Percentiles rank a stretch among this genome's conserved stretches.
These are phyloP conservation scores for Radopholus similis DNA, from an alignment of 1,140 invertebrate species.

Conservation along the genomic window DNA sequence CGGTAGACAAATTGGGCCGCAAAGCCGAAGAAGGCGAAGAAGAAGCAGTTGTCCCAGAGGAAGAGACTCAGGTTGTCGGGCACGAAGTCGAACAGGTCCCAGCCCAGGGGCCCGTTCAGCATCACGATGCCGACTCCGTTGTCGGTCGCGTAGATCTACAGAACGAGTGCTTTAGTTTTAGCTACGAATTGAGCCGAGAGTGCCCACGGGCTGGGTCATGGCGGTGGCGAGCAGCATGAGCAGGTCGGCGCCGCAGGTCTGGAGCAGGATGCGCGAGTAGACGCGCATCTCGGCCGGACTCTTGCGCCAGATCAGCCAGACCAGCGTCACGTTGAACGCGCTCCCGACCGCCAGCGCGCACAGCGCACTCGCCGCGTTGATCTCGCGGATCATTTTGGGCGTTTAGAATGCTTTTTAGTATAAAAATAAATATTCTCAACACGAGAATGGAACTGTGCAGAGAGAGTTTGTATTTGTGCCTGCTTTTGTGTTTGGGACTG, in stretches of 20 bases:
- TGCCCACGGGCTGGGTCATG: background rate
- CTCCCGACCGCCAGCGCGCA: background rate
- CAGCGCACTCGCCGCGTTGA: background rate
- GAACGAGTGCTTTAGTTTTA: too few species aligned
- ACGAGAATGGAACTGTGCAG: too few species aligned
- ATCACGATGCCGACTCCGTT: background rate
- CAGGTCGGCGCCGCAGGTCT: background rate
- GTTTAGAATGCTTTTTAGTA: background rate
- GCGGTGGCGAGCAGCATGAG: background rate
- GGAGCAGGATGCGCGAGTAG: background rate
- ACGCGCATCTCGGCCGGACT: background rate
- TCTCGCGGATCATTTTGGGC: background rate
- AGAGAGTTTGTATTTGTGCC: too few species aligned
- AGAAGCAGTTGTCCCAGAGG: slow-evolving; percentile 5
- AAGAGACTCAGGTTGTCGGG: background rate
- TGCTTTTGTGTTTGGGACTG: too few species aligned
- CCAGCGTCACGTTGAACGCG: background rate
- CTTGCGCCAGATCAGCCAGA: background rate
- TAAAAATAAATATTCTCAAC: background rate
- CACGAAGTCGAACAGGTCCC: background rate
- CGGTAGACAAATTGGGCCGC: too few species aligned
- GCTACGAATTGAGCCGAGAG: too few species aligned
- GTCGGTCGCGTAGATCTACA: background rate
- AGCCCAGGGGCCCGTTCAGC: background rate
- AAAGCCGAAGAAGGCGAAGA: slow-evolving; percentile 4